Conservation (phyloP, 2,113 vertebrate species). For the Cebidichthys violaceus region DNA sequence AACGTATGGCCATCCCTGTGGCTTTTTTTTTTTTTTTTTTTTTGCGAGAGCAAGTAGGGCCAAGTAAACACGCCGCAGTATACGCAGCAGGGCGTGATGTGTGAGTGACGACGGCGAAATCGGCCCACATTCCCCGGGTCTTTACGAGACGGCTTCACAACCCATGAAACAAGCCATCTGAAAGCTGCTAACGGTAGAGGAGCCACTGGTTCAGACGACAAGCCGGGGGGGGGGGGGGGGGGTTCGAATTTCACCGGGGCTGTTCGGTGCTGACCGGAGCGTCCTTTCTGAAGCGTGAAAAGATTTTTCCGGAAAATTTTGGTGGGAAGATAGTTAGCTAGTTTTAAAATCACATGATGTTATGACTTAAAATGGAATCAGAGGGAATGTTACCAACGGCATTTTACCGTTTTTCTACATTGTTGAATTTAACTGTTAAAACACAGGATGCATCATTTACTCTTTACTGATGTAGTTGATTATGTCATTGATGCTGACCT, state of each 20-base stretch:
- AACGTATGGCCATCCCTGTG: neutral
- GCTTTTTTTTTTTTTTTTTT: slow-evolving; percentile 7
- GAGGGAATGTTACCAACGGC: neutral
- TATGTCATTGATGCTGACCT: neutral
- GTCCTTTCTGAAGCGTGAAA: neutral
- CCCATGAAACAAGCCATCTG: slow-evolving; percentile 17
- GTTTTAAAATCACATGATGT: neutral
- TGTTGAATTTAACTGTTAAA: neutral
- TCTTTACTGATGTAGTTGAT: neutral
- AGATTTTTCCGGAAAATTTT: neutral
- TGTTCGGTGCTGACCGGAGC: neutral
- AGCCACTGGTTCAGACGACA: neutral
- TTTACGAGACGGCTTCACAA: slow-evolving; percentile 45
- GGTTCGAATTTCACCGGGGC: neutral
- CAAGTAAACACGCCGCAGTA: slow-evolving; percentile 4
- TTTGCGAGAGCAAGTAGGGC: neutral
- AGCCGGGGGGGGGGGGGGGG: no score
- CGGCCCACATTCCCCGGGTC: neutral
- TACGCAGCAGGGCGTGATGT: slow-evolving; percentile 16
- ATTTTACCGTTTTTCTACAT: neutral
- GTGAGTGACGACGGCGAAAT: slow-evolving; percentile 15
- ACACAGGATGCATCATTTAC: neutral
- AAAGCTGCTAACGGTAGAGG: neutral
- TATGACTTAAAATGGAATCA: neutral
- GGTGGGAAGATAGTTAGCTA: neutral